Evolutionary conservation across 2,888 invertebrate genomes (phyloP), one percentile per base, ranked within the genome.

Genomic region (Cinara cedri): DNA sequence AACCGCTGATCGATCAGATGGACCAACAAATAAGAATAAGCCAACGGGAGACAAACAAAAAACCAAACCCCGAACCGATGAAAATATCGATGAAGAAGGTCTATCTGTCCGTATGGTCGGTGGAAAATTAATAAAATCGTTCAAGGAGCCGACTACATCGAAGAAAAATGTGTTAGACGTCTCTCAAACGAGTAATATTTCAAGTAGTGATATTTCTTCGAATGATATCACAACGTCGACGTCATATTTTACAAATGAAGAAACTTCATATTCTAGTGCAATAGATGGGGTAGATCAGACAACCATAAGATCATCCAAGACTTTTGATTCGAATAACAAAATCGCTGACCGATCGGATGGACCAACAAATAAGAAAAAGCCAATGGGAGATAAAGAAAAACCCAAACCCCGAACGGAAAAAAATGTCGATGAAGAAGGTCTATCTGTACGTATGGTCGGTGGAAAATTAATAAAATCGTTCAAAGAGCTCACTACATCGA

Each of bases 381-480:
- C 34, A 34, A 34, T 6, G 3, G 34, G 6, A 34, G n/a, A 57
- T 4, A n/a, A 71, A 42, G 2, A 16, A 9, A 51, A 51, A 6
- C n/a, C 57, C 0, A 34, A 34, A 51, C 19, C 34, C 3, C 13
- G n/a, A 13, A 19, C 13, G 6, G 16, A 11, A n/a, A 34, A 34
- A 26, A 70, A 13, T n/a, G 34, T 62, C 8, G 44, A 62, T 4
- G 54, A 71, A 42, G 71, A 71, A 71, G 74, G 74, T 1, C 19
- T 75, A 2, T 54, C 76, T 21, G 81, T 76, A 55, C 82, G 81
- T 46, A 83, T 82, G 82, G 82, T 83, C 13, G 83, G 82, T 24
- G 81, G 82, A 66, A 82, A 82, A 82, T 75, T 82, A 24, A 81
- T 83, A 13, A 82, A 81, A 49, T 68, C 76, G 24, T 81, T 63